Base-by-base conservation (phyloP, 2,888 invertebrate genomes). In the Sinodicranocentrus sp. region DNA sequence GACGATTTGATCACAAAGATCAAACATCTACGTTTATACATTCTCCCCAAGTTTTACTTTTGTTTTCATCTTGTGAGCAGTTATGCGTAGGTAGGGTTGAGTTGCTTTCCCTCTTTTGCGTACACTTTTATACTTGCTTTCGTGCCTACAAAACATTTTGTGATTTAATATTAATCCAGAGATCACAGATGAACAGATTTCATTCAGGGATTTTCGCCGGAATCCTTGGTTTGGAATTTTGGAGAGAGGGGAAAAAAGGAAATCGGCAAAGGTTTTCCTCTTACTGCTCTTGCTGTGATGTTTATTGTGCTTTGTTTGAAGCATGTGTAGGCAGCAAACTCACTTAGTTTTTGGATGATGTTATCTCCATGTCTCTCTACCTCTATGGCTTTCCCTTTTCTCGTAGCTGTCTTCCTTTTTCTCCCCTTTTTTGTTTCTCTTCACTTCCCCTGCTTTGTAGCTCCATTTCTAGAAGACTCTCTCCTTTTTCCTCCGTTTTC, bases 141-240 rank as follows among this genome's bases (percentile, higher is more conserved):
- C 65, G 65, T 65, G 79, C 63, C 71, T 80, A 80, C 79, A 80
- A 80, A 71, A 65, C 72, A 65, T 54, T 71, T 57, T 65, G 61
- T 79, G 79, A 80, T 80, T 80, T 80, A 80, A 80, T 72, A 80
- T 71, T 80, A 80, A 80, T 80, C 79, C 65, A 71, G 65, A 71
- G 72, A 71, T 80, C 72, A 80, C 72, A 80, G 79, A 80, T 80
- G 79, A 80, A 57, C 72, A 65, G 73, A 67, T 77, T 78, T 48
- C 70, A 78, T 61, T 19, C 78, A 43, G 78, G 54, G 59, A 78
- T 48, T 70, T 61, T 59, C 19, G 48, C 61, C 26, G 21, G 61
- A 68, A 26, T 71, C 70, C 61, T 68, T 44, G 1, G 28, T 70
- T 76, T 61, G 75, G 68, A 59, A 75, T 70, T 82, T 28, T 48